Evolutionary conservation across 1,140 invertebrate genomes (phyloP).

Genomic region (Drosophila bocqueti): DNA sequence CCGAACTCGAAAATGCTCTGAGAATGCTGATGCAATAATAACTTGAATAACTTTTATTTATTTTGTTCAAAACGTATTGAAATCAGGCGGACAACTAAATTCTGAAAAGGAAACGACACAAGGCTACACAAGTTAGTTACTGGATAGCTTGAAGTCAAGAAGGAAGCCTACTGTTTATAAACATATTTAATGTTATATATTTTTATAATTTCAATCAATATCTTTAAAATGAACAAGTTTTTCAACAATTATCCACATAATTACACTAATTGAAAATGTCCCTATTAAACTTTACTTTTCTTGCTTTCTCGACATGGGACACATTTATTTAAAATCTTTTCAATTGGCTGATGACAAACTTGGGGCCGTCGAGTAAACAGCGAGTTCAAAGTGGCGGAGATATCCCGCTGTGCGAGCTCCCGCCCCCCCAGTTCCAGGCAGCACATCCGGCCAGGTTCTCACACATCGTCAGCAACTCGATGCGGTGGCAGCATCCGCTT

Average conservation of each 20-base stretch:
- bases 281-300: neutral
- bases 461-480: slow-evolving; percentile 43
- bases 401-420: slow-evolving; percentile 16
- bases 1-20: neutral
- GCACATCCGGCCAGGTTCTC: slow-evolving; percentile 45
- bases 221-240: too few species aligned
- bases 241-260: neutral
- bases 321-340: slow-evolving; percentile 1
- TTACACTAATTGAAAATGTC: neutral
- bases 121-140: neutral
- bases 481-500: slow-evolving; percentile 38
- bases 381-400: slow-evolving; percentile 36
- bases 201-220: too few species aligned
- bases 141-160: neutral
- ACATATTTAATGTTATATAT: neutral
- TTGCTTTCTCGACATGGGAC: neutral
- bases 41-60: slow-evolving; percentile 13
- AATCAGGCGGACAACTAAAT: slow-evolving; percentile 14
- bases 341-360: slow-evolving; percentile 19
- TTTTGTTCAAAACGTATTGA: slow-evolving; percentile 15
- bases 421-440: neutral
- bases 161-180: slow-evolving; percentile 4
- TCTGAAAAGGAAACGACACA: neutral
- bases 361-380: slow-evolving; percentile 3
- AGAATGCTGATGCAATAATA: neutral